These are phyloP conservation scores for Nesidiocoris tenuis DNA, from an alignment of 2,888 invertebrate species.

Conservation along the genomic window DNA sequence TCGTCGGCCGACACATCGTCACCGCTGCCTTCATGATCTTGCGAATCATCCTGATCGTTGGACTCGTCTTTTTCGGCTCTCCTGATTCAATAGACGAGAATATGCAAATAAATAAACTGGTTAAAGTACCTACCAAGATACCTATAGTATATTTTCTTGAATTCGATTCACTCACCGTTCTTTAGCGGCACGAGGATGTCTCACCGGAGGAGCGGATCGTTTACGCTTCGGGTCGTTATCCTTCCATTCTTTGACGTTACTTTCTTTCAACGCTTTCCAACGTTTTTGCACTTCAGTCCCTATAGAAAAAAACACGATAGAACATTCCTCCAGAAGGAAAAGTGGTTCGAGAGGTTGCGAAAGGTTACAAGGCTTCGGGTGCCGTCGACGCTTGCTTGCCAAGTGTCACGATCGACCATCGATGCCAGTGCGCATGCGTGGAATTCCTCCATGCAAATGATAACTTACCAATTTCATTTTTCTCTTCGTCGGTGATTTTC, in stretches of 20 bases:
- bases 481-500: neutral
- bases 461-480: neutral
- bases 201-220: neutral
- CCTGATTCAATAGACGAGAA: neutral
- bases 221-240: neutral
- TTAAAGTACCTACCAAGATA: no score
- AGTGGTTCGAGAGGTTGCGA: no score
- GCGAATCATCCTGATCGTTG: neutral
- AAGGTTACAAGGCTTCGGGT: no score
- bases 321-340: no score
- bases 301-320: no score
- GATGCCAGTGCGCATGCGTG: no score
- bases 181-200: neutral
- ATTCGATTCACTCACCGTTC: neutral
- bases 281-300: neutral
- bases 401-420: no score
- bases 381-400: no score
- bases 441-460: no score
- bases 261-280: neutral
- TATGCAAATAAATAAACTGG: no score
- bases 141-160: no score
- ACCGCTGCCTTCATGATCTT: neutral
- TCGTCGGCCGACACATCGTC: neutral
- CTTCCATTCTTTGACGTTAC: neutral
- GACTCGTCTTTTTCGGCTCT: neutral